Conservation (phyloP, 2,888 invertebrate species). For the Gari tellinella region DNA sequence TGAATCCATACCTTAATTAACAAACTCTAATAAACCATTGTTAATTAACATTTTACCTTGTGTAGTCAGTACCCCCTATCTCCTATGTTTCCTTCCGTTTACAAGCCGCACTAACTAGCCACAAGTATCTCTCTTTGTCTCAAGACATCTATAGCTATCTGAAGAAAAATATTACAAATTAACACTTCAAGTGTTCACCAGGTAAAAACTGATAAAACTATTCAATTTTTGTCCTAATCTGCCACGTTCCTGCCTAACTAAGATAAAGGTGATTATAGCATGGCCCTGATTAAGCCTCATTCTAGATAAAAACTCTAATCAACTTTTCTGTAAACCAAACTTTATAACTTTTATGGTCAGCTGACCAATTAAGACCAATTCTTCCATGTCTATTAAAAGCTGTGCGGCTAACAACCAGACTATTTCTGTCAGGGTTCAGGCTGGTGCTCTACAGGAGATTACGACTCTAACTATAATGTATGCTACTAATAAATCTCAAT, state of each 20-base stretch:
- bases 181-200: slow-evolving; percentile 61
- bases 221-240: slow-evolving; percentile 62
- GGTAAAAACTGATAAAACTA: slow-evolving; percentile 64
- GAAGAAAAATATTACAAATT: slow-evolving; percentile 62
- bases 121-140: slow-evolving; percentile 24
- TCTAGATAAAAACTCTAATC: slow-evolving; percentile 60
- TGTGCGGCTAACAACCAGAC: slow-evolving; percentile 6
- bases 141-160: slow-evolving; percentile 41
- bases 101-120: neutral
- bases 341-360: slow-evolving; percentile 48
- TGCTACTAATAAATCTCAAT: no score
- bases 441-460: no score
- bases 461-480: no score
- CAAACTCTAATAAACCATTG: no score
- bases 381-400: slow-evolving; percentile 6
- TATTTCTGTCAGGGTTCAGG: neutral
- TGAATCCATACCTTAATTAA: no score
- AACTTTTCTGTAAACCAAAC: slow-evolving; percentile 47
- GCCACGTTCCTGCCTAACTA: slow-evolving; percentile 57
- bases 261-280: slow-evolving; percentile 59
- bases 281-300: slow-evolving; percentile 54
- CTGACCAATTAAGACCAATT: slow-evolving; percentile 44
- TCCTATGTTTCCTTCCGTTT: no score
- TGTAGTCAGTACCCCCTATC: no score
- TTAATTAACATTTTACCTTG: no score